Percentiles rank a stretch among this genome's conserved stretches.
These are phyloP conservation scores for Acrossocheilus fasciatus DNA, from an alignment of 2,797 vertebrate genomes.

Conservation along the genomic window DNA sequence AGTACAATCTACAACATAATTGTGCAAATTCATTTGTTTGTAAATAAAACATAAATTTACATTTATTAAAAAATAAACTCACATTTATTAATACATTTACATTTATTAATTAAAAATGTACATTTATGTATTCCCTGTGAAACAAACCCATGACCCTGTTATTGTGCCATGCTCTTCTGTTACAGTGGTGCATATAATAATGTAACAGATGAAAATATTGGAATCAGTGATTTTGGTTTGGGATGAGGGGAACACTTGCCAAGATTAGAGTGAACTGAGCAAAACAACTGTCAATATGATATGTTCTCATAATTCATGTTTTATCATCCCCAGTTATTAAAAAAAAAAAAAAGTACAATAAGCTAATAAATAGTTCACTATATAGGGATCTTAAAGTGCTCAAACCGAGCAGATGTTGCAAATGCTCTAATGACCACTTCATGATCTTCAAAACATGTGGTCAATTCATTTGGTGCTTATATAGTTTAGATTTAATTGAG, in stretches of 20 bases:
- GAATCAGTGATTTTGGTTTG: not conserved
- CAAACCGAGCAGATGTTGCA: not conserved
- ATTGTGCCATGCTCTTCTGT: not conserved
- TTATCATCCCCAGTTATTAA: not conserved
- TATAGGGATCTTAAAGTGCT: not conserved
- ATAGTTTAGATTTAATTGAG: not conserved
- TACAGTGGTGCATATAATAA: not conserved
- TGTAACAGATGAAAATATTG: not conserved
- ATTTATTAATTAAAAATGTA: too few relatives aligned
- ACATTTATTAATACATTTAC: not conserved
- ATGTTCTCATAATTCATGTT: not conserved
- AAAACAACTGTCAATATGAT: not conserved
- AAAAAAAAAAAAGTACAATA: not conserved
- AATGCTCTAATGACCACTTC: not conserved
- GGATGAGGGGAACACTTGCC: not conserved
- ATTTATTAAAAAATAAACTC: not conserved
- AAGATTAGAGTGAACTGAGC: not conserved
- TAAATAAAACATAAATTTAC: not conserved
- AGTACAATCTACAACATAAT: slow-evolving; percentile 3
- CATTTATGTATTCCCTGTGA: not conserved
- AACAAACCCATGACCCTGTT: not conserved
- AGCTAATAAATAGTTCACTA: not conserved
- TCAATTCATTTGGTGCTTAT: not conserved
- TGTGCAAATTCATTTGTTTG: not conserved
- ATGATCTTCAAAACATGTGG: not conserved